Evolutionary conservation across 2,888 invertebrate species (phyloP).

Genomic region (Anorthoa munda): DNA sequence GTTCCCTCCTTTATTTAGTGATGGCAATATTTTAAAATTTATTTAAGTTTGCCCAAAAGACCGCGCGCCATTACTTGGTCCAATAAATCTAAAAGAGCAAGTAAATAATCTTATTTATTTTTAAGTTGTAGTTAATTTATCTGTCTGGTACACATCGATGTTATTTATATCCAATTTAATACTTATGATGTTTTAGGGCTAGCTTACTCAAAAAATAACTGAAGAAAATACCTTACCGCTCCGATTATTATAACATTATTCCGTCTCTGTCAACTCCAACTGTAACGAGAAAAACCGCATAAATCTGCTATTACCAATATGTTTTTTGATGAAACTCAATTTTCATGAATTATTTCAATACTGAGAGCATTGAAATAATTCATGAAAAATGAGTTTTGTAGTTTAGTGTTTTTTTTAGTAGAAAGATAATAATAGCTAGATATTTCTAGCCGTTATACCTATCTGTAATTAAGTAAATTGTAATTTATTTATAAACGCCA

Average conservation of each 20-base stretch:
- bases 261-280: background rate
- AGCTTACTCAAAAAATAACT: background rate
- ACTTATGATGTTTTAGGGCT: constrained; percentile 17
- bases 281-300: too few species aligned
- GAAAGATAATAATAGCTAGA: too few species aligned
- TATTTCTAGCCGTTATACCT: too few species aligned
- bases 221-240: background rate
- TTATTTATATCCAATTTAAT: constrained; percentile 45
- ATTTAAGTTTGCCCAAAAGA: constrained; percentile 22
- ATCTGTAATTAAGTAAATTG: too few species aligned
- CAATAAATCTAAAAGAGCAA: constrained; percentile 41
- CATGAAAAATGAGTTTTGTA: too few species aligned
- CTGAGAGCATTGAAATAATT: too few species aligned
- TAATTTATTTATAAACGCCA: too few species aligned
- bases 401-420: too few species aligned
- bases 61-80: constrained; percentile 23
- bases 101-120: constrained; percentile 51
- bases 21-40: constrained; percentile 14
- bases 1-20: background rate
- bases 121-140: constrained; percentile 52
- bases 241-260: background rate
- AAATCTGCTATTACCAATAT: too few species aligned
- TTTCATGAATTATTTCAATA: too few species aligned
- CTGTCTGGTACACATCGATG: constrained; percentile 52
- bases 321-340: too few species aligned